A percentile compares a stretch with the other conserved stretches of the same genome.
These are phyloP conservation scores for Sinocyclocheilus grahami DNA, from an alignment of 2,113 vertebrate species.

Conservation along the genomic window DNA sequence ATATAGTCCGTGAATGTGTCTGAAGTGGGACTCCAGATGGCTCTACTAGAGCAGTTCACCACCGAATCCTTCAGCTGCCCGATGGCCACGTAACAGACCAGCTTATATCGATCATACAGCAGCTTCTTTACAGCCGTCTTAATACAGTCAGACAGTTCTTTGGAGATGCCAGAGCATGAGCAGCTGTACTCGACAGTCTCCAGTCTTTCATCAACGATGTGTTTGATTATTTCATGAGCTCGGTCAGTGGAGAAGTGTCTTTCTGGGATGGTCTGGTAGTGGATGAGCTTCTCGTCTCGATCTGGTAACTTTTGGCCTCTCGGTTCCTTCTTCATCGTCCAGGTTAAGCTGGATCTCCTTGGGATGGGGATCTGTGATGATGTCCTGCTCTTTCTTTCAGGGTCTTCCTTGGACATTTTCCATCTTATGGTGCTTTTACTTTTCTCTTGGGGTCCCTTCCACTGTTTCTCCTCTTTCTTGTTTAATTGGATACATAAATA, in stretches of 20 bases:
- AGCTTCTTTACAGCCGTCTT: constrained; percentile 54
- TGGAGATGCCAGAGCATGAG: constrained; percentile 34
- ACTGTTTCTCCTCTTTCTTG: background rate
- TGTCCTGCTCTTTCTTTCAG: background rate
- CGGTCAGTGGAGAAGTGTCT: constrained; percentile 51
- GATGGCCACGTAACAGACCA: constrained; percentile 58
- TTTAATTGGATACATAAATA: background rate
- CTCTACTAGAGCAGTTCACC: constrained; percentile 59
- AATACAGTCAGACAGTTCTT: constrained; percentile 55
- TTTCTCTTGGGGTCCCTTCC: background rate
- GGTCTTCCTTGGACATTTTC: constrained; percentile 6
- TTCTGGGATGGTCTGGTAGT: constrained; percentile 43
- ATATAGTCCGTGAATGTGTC: constrained; percentile 63
- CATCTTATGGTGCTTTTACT: background rate
- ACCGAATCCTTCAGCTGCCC: constrained; percentile 51
- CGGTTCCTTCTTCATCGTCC: background rate
- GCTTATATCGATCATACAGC: constrained; percentile 61
- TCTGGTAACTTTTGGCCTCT: background rate
- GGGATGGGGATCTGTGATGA: background rate
- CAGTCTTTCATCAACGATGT: constrained; percentile 53
- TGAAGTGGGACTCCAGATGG: constrained; percentile 57
- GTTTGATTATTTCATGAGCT: constrained; percentile 46
- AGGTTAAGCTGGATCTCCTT: background rate
- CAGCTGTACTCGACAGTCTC: constrained; percentile 43
- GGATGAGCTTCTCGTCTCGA: background rate